Conservation (phyloP, 2,888 invertebrate species). For the Drosophila yooni region DNA sequence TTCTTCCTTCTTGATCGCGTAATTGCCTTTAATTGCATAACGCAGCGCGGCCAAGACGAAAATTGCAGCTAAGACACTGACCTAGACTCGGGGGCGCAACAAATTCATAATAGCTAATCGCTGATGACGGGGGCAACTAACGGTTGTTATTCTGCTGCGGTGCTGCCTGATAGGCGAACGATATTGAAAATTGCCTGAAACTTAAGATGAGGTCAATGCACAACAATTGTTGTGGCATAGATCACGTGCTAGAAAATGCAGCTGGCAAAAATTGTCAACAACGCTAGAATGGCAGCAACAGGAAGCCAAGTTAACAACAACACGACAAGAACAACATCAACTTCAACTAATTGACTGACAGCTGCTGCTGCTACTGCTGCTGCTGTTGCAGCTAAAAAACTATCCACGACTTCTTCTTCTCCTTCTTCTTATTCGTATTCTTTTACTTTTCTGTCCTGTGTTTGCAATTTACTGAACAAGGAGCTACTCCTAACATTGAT, state of each 20-base stretch:
- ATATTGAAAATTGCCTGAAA: conserved; percentile 37
- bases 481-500: conserved; percentile 49
- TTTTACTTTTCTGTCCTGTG: conserved; percentile 31
- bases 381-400: conserved; percentile 35
- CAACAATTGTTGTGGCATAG: conserved; percentile 55
- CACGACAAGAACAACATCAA: conserved; percentile 16
- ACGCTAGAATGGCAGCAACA: conserved; percentile 38
- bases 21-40: conserved; percentile 83
- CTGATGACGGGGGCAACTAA: conserved; percentile 42
- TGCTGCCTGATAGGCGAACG: conserved; percentile 37
- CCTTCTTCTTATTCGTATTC: not conserved
- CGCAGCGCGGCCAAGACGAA: conserved; percentile 50
- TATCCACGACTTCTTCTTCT: conserved; percentile 32
- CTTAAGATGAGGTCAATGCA: conserved; percentile 62
- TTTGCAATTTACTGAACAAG: conserved; percentile 71
- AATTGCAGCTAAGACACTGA: conserved; percentile 82
- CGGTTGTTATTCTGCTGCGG: conserved; percentile 34
- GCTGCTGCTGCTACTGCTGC: conserved; percentile 42
- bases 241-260: conserved; percentile 53
- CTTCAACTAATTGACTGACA: conserved; percentile 78
- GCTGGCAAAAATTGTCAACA: conserved; percentile 21
- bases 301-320: conserved; percentile 42
- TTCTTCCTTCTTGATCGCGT: conserved; percentile 56
- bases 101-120: conserved; percentile 63
- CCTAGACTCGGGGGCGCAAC: conserved; percentile 72